Base-by-base conservation (phyloP, 1,140 invertebrate species). In the Drosophila kanapiae region DNA sequence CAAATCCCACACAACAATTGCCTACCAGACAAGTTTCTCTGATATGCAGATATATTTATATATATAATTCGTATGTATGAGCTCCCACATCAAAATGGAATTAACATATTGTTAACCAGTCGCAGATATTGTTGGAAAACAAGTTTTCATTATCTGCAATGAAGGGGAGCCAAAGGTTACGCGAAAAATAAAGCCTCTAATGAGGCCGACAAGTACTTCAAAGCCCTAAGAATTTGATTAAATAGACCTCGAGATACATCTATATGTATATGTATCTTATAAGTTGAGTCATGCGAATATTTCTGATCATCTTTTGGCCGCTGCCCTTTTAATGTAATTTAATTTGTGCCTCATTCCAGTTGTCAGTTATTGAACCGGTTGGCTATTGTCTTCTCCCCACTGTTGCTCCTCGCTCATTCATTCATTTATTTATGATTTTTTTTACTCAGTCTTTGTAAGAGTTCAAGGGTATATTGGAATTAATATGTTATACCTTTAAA, bases 281-380 rank as follows among this genome's bases (percentile, higher is more conserved):
- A 9, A 3, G 63, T 38, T 78, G 75, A 78, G 64, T 78, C 75
- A 77, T 64, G 35, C 53, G 43, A 45, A 56, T 77, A 45, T 77
- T 59, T 63, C 51, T 43, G 67, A 75, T 54, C 75, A 49, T 72
- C 63, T 87, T 63, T 64, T 76, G 79, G 83, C 63, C 71, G 71
- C 75, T 87, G 84, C 72, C 85, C 80, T 80, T 72, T 81, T 71
- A 87, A 81, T 81, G 81, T 88, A 88, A 84, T 88, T 88, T 58
- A 88, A 88, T 84, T 84, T 67, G 62, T 78, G 61, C 27, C 69
- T 63, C 47, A 68, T 71, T 75, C 38, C 61, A 71, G 58, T 85
- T 84, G 64, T 49, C 85, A 88, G 78, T 79, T 90, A 90, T 88
- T 88, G 81, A 90, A 90, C 85, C 75, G 69, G 69, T 71, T 71